Percentiles rank a stretch among this genome's conserved stretches.
phyloP scores from a whole-genome alignment of 2,888 invertebrate genomes.

The Blastobasis adustella region DNA sequence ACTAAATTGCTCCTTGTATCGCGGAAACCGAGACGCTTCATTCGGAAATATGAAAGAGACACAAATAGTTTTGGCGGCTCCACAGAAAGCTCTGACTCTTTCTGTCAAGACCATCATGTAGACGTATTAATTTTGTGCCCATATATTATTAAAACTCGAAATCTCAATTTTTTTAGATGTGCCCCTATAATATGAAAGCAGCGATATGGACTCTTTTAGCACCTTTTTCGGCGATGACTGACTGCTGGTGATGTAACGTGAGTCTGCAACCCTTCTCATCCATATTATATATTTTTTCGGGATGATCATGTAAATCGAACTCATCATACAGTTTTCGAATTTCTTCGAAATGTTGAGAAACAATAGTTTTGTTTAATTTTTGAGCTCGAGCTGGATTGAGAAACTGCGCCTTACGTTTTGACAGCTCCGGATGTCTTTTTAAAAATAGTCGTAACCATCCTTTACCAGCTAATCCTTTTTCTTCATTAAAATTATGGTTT shows the following conservation, averaged over 20 bases:
- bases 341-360: conserved; percentile 16
- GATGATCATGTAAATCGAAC: conserved; percentile 10
- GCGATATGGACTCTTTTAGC: conserved; percentile 12
- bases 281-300: conserved; percentile 19
- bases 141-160: too few species aligned
- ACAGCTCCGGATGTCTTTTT: conserved; percentile 10
- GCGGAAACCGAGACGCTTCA: too few species aligned
- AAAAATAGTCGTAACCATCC: conserved; percentile 3
- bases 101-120: too few species aligned
- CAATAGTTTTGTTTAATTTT: conserved; percentile 22
- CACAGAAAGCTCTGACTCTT: too few species aligned
- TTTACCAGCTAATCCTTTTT: conserved; percentile 2
- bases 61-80: too few species aligned
- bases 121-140: too few species aligned
- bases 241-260: conserved; percentile 19
- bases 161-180: too few species aligned
- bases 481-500: conserved; percentile 8
- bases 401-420: conserved; percentile 19
- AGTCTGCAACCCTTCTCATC: conserved; percentile 21
- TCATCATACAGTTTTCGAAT: conserved; percentile 12
- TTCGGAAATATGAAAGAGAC: too few species aligned
- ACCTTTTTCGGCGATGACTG: conserved; percentile 18
- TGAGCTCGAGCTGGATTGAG: conserved; percentile 22
- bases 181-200: too few species aligned
- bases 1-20: too few species aligned